A percentile compares a stretch with the other conserved stretches of the same genome.
Conservation (phyloP, 2,888 invertebrate species). For the Heliconius erato region DNA sequence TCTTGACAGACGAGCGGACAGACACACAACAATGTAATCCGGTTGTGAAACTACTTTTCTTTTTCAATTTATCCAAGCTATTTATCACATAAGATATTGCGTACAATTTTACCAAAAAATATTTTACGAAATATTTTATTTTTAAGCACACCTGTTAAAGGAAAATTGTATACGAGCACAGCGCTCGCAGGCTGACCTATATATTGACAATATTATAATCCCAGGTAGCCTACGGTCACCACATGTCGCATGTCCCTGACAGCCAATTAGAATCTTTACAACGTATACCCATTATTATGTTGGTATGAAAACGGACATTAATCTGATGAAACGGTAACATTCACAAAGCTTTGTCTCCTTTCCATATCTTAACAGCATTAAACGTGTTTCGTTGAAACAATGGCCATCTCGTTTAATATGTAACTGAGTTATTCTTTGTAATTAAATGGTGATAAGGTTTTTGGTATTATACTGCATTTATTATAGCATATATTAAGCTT, state of each 20-base stretch:
- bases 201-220: conserved; percentile 18
- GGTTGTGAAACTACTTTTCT: too few relatives aligned
- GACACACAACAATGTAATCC: too few relatives aligned
- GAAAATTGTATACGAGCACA: neutral
- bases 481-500: too few relatives aligned
- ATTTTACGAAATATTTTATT: neutral
- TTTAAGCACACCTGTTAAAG: neutral
- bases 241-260: conserved; percentile 42
- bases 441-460: conserved; percentile 20
- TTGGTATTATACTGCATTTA: neutral
- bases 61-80: too few relatives aligned
- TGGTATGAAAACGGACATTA: conserved; percentile 43
- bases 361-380: conserved; percentile 37
- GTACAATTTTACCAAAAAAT: neutral
- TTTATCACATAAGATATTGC: too few relatives aligned
- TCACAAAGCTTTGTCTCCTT: conserved; percentile 47
- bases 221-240: conserved; percentile 1
- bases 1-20: too few relatives aligned
- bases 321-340: conserved; percentile 49
- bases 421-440: conserved; percentile 24
- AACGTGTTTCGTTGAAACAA: conserved; percentile 37
- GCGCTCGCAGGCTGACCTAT: neutral
- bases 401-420: conserved; percentile 14
- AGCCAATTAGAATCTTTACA: conserved; percentile 50
- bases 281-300: conserved; percentile 38